Evolutionary conservation across 64 coral and sea anemone species (phyloP), one percentile per base, ranked within the genome.

Genomic region (Trachythela sp.): DNA sequence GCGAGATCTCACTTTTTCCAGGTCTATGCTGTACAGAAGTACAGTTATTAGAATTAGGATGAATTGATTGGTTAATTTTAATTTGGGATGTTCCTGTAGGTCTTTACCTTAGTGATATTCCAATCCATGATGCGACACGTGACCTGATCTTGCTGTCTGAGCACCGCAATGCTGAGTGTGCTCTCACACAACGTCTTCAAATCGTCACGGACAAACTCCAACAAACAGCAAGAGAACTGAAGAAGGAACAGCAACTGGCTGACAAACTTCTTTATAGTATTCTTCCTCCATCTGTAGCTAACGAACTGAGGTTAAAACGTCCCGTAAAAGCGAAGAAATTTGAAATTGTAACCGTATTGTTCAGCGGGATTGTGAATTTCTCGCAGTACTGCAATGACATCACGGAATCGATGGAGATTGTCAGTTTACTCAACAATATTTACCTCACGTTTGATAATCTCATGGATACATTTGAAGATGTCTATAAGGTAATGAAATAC

Each of bases 121-220:
- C 96, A 24, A 92, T 99, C 76, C 96, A 99, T 36, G 96, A 99
- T 90, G 96, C 96, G n/a, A 99, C 96, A 1, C 90, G 96, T 49
- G 96, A 99, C 88, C 85, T 99, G 54, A 99, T 99, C 48, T 86
- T 99, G 5, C 71, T 99, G 34, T 99, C 96, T 39, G 96, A 99
- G 85, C 96, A 99, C 36, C 96, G 94, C 40, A 99, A 99, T 93
- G 96, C 96, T 20, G 96, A 99, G 87, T 99, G 90, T 40, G 92
- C 87, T 40, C 89, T 99, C 24, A 95, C 96, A 36, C 96, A 95
- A 51, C 87, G 96, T 32, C 91, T 99, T 24, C 93, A 99, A 92
- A 99, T 99, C 15, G 56, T 99, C 40, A 99, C 96, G 0, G 96
- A 99, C 87, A 99, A 99, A 88, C 93, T 99, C 27, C 96, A 99